Percentiles rank a stretch among this genome's conserved stretches.
phyloP scores from a whole-genome alignment of 2,113 vertebrate species.

The Cricetomys ansorgei region DNA sequence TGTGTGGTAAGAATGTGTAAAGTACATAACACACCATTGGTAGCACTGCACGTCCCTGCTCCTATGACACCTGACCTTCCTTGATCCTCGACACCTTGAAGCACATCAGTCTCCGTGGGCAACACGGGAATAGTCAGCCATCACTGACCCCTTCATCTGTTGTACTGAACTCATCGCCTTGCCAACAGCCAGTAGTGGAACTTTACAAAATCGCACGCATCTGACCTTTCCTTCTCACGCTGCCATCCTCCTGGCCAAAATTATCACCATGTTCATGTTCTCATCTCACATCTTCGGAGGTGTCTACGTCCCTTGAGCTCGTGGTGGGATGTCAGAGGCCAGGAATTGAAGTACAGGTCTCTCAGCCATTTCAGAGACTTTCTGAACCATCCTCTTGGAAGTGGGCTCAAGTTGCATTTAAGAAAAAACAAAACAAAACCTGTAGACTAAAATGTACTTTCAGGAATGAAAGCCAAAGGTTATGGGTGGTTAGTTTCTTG shows the following conservation, averaged over 20 bases:
- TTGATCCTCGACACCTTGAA: neutral
- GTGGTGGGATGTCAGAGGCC: neutral
- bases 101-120: neutral
- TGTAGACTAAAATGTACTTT: neutral
- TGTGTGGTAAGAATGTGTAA: neutral
- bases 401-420: neutral
- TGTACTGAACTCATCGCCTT: neutral
- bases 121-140: neutral
- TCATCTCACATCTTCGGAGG: neutral
- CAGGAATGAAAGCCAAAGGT: neutral
- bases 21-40: neutral
- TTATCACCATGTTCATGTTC: neutral
- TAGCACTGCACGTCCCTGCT: neutral
- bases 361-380: neutral
- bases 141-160: neutral
- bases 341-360: neutral
- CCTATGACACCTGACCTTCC: neutral
- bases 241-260: neutral
- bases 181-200: neutral
- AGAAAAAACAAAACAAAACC: neutral
- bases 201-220: no score
- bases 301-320: neutral
- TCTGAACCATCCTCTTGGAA: neutral
- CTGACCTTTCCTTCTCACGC: neutral
- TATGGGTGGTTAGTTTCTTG: neutral